Conservation (phyloP, 2,113 vertebrate genomes). For the Salvelinus fontinalis region DNA sequence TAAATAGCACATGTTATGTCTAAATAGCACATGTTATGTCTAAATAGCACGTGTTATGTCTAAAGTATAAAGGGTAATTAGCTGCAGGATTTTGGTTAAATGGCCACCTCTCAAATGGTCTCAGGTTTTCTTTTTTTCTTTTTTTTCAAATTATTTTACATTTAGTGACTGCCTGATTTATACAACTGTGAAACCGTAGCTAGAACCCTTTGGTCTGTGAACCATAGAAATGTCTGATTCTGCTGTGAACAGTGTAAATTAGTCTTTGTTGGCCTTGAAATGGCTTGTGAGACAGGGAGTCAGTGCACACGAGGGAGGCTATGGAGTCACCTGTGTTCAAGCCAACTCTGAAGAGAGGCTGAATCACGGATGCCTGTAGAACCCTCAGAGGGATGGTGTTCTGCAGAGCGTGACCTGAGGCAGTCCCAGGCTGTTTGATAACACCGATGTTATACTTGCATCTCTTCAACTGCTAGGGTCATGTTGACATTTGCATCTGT, state of each 20-base stretch:
- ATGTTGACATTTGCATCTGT: neutral
- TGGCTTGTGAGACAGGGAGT: neutral
- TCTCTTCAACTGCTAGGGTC: slow-evolving; percentile 12
- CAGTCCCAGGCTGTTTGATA: slow-evolving; percentile 9
- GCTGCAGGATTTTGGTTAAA: slow-evolving; percentile 1
- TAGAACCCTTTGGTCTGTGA: neutral
- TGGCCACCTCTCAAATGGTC: neutral
- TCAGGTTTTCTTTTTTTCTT: neutral
- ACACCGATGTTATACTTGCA: slow-evolving; percentile 8
- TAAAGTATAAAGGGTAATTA: slow-evolving; percentile 37
- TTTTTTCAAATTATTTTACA: slow-evolving; percentile 8
- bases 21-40: too few species aligned
- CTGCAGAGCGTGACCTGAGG: neutral
- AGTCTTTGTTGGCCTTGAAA: slow-evolving; percentile 52
- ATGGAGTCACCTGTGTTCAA: neutral
- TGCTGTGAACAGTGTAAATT: slow-evolving; percentile 22
- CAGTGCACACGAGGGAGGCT: slow-evolving; percentile 13
- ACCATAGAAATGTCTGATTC: neutral
- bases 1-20: too few species aligned
- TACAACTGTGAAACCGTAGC: neutral
- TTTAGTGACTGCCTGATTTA: neutral
- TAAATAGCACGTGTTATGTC: neutral
- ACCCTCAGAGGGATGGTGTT: neutral
- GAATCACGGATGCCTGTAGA: neutral
- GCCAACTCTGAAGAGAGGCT: neutral